A percentile compares a stretch with the other conserved stretches of the same genome.
These are phyloP conservation scores for Aplysia californica DNA, from an alignment of 1,140 invertebrate species.

Conservation along the genomic window DNA sequence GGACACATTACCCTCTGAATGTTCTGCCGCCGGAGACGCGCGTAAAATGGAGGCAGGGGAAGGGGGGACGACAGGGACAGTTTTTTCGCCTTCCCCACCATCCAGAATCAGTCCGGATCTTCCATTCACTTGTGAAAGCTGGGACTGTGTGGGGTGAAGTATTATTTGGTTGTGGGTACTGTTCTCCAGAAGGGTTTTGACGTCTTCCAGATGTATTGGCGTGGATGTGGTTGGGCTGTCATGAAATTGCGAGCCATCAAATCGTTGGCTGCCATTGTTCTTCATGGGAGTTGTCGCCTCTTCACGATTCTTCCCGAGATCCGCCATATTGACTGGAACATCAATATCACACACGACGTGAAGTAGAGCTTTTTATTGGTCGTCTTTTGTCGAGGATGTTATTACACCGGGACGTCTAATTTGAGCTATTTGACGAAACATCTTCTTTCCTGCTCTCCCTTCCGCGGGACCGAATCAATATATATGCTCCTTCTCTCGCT, in stretches of 20 bases:
- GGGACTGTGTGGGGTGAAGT: neutral
- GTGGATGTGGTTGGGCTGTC: neutral
- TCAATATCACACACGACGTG: neutral
- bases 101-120: no score
- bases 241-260: neutral
- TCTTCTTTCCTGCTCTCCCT: no score
- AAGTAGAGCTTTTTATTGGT: no score
- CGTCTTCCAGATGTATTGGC: neutral
- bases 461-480: no score
- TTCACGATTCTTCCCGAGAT: neutral
- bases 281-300: no score
- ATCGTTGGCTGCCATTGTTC: neutral
- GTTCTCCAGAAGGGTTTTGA: neutral
- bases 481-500: no score
- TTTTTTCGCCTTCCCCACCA: no score
- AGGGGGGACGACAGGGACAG: no score
- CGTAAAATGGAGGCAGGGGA: no score
- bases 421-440: neutral
- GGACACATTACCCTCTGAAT: no score
- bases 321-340: neutral
- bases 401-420: neutral
- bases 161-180: neutral
- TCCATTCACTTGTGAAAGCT: no score
- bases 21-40: no score
- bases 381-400: neutral